phyloP scores from a whole-genome alignment of 2,113 vertebrate species.

The Mastomys natalensis region DNA sequence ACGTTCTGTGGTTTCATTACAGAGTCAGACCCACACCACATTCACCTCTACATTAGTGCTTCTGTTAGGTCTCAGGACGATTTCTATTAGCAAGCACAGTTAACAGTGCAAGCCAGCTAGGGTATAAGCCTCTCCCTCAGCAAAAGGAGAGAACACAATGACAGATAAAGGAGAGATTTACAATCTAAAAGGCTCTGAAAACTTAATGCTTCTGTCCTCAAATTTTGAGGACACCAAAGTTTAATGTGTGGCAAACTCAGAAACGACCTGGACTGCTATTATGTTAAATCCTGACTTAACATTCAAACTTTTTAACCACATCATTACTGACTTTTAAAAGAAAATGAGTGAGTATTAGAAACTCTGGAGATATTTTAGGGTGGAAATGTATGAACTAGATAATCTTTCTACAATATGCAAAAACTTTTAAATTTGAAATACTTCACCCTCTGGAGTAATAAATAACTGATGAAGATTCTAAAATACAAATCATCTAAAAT shows the following conservation, averaged over 20 bases:
- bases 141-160: background rate
- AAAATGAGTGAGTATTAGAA: background rate
- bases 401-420: conserved; percentile 4
- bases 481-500: background rate
- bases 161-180: background rate
- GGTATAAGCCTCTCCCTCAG: background rate
- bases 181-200: background rate
- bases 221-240: background rate
- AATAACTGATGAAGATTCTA: background rate
- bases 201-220: background rate
- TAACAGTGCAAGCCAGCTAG: background rate
- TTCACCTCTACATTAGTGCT: rapidly evolving
- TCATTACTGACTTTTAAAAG: background rate
- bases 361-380: background rate
- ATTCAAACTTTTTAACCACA: background rate
- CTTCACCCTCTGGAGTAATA: background rate
- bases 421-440: background rate
- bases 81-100: background rate
- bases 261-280: background rate
- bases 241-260: background rate
- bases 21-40: background rate
- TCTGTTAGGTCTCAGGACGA: background rate
- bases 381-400: background rate
- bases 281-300: background rate
- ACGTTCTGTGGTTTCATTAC: too few species aligned